Base-by-base conservation (phyloP, 2,888 invertebrate species). In the Cloeon dipterum region DNA sequence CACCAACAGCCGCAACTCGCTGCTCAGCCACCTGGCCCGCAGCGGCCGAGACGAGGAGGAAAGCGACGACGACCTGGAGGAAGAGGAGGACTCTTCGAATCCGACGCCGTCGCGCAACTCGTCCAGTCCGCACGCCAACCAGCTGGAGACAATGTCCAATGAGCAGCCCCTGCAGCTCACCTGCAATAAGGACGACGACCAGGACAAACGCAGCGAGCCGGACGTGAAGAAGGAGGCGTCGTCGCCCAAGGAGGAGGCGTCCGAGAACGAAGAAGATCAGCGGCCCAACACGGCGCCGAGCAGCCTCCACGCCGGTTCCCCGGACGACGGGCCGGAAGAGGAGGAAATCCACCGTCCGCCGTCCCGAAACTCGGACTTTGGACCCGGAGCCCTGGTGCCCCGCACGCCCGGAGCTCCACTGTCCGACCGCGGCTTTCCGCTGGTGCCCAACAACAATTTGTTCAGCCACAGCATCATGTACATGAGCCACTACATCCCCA, bases 401-500 rank as follows among this genome's bases (percentile, higher is more conserved):
- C 20, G 40, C 18, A 26, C 25, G 20, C 35, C 13, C 11, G n/a
- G 5, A 4, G 34, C 34, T 11, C 38, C 38, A 5, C 25, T 29
- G 20, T 23, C 35, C 10, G 35, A 36, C 11, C 17, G 35, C 2
- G 50, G 50, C 39, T 82, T 83, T 52, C 79, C 83, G 2, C 66
- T 85, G 59, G 77, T 83, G 26, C 79, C 82, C 36, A 82, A 81
- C 53, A 76, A 78, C 1, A 76, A 78, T 1, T 82, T 83, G 79
- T 83, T 83, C 52, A 75, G 78, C 37, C 83, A 83, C 47, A 78
- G 81, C 40, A 82, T 85, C 45, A 82, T 85, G 81, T 85, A 85
- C 52, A 83, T 85, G 83, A 79, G 79, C 48, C 82, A 82, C 52
- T 83, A 83, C 53, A 76, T 83, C 49, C 74, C 75, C 11, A 59